Percentiles rank a stretch among this genome's conserved stretches.
phyloP scores from a whole-genome alignment of 1,140 invertebrate genomes.

The Gryllus bimaculatus region DNA sequence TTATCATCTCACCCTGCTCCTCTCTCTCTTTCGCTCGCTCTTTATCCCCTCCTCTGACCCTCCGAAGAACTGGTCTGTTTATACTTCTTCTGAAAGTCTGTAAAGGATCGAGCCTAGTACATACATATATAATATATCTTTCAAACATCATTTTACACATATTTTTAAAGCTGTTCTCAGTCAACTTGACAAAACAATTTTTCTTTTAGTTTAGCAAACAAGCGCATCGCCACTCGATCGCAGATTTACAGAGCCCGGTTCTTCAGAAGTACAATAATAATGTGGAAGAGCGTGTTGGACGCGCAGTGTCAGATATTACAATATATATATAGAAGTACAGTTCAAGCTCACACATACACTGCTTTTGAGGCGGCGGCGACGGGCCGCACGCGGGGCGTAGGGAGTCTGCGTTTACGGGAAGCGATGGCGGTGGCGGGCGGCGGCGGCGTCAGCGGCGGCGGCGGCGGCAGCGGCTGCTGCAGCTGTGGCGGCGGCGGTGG shows the following conservation, averaged over 20 bases:
- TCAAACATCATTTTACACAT: conserved; percentile 1
- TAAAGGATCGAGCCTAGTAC: background rate
- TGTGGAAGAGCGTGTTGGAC: background rate
- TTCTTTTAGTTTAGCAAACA: background rate
- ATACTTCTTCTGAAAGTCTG: background rate
- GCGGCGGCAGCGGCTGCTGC: conserved; percentile 9
- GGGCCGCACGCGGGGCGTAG: too few species aligned
- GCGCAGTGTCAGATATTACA: background rate
- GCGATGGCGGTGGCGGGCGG: conserved; percentile 12
- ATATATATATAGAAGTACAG: conserved; percentile 1
- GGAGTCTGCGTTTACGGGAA: background rate
- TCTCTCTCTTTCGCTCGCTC: background rate
- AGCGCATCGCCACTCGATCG: background rate
- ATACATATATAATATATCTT: background rate
- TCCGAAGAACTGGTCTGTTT: background rate
- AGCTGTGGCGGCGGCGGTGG: conserved; percentile 17
- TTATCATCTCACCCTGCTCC: background rate
- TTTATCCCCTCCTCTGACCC: background rate
- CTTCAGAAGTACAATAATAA: background rate
- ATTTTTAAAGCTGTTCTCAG: background rate
- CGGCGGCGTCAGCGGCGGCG: too few species aligned
- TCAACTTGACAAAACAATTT: background rate
- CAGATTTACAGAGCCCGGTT: background rate
- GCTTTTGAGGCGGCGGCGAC: background rate
- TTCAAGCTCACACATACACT: background rate